phyloP scores from a whole-genome alignment of 2,888 invertebrate species.

The Drosophila putrida region DNA sequence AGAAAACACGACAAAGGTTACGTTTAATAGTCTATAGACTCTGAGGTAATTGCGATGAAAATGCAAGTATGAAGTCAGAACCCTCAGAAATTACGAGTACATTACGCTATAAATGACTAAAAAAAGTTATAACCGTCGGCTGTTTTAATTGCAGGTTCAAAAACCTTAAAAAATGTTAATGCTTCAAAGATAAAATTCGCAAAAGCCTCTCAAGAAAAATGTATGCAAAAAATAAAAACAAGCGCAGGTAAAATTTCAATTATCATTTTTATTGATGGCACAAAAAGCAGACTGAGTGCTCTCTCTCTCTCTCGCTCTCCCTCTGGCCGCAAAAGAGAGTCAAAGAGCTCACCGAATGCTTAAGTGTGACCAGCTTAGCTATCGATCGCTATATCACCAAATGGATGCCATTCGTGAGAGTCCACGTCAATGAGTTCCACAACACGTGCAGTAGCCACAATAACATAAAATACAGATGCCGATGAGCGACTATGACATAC shows the following conservation, averaged over 20 bases:
- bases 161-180: slow-evolving; percentile 60
- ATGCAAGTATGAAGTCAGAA: slow-evolving; percentile 39
- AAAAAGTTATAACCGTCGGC: slow-evolving; percentile 13
- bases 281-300: slow-evolving; percentile 39
- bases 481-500: slow-evolving; percentile 3
- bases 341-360: slow-evolving; percentile 8
- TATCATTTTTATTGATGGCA: slow-evolving; percentile 69
- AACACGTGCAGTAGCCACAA: slow-evolving; percentile 58
- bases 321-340: slow-evolving; percentile 26
- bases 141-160: slow-evolving; percentile 57
- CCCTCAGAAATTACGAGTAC: slow-evolving; percentile 24
- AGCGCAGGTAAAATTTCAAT: slow-evolving; percentile 64
- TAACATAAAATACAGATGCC: not conserved
- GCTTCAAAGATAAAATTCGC: slow-evolving; percentile 40
- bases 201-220: slow-evolving; percentile 24
- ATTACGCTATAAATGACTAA: slow-evolving; percentile 1
- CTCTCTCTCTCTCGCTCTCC: slow-evolving; percentile 11
- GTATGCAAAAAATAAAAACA: slow-evolving; percentile 36
- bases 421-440: slow-evolving; percentile 48
- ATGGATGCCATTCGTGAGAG: slow-evolving; percentile 39
- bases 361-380: slow-evolving; percentile 37
- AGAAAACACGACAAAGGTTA: slow-evolving; percentile 32
- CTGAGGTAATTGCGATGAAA: slow-evolving; percentile 39
- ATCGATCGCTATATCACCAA: slow-evolving; percentile 19
- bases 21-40: slow-evolving; percentile 34